These are phyloP conservation scores for Hemitrygon akajei DNA, from an alignment of 2,797 vertebrate species.

Conservation along the genomic window DNA sequence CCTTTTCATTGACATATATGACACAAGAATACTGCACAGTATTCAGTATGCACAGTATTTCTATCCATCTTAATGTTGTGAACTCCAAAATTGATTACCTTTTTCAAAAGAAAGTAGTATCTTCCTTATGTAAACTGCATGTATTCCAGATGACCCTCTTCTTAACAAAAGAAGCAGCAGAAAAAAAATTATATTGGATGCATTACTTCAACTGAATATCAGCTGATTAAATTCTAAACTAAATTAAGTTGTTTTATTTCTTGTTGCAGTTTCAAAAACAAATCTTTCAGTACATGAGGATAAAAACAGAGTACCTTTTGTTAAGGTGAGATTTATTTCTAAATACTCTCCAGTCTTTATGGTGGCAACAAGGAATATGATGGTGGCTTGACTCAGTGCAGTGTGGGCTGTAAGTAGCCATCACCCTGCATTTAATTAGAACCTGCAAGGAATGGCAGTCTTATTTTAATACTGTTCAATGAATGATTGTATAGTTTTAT, in stretches of 20 bases:
- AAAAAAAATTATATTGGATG: not conserved
- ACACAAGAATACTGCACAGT: not conserved
- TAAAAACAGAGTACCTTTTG: slow-evolving; percentile 88
- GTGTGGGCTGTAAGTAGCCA: not conserved
- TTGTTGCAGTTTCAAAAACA: slow-evolving; percentile 80
- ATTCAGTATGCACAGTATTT: not conserved
- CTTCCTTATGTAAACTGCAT: not conserved
- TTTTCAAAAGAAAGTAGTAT: not conserved
- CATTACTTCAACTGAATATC: not conserved
- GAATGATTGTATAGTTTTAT: not conserved
- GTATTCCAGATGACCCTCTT: not conserved
- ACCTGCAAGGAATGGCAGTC: not conserved
- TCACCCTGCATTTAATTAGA: no score
- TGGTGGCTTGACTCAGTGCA: not conserved
- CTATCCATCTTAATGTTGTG: not conserved
- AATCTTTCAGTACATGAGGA: slow-evolving; percentile 93
- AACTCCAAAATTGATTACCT: not conserved
- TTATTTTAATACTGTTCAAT: not conserved
- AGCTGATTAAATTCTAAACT: no score
- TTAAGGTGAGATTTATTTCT: slow-evolving; percentile 69
- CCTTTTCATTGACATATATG: not conserved
- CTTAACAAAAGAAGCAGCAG: not conserved
- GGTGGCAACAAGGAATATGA: not conserved
- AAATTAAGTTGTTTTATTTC: not conserved
- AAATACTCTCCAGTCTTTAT: not conserved